Conservation (phyloP, 2,888 invertebrate genomes). For the Nomada fucata region DNA sequence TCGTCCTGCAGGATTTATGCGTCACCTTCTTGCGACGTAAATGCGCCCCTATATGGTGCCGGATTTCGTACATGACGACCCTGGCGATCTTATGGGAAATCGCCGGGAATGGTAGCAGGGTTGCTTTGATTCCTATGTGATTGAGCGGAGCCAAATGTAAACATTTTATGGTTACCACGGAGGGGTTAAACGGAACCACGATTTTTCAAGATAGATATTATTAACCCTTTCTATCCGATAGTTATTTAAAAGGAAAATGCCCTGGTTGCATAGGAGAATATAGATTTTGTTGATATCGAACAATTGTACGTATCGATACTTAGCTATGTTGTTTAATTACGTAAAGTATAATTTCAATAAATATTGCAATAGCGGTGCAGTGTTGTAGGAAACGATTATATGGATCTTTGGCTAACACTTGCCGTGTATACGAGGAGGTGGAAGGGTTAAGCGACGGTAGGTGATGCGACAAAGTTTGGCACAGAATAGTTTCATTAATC, state of each 20-base stretch:
- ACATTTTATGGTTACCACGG: not conserved
- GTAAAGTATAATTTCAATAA: no score
- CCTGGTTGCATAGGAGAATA: not conserved
- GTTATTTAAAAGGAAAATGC: not conserved
- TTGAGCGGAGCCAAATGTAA: not conserved
- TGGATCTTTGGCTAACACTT: no score
- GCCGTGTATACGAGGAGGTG: no score
- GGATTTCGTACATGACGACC: conserved; percentile 25
- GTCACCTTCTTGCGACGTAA: conserved; percentile 43
- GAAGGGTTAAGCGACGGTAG: no score
- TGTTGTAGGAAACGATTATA: no score
- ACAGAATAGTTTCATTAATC: no score
- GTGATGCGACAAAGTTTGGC: no score
- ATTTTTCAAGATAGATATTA: not conserved
- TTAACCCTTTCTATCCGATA: not conserved
- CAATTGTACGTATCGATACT: no score
- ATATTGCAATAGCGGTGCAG: no score
- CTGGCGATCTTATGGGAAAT: conserved; percentile 39
- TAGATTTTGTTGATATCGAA: no score
- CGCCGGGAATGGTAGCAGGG: conserved; percentile 18
- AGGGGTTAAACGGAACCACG: not conserved
- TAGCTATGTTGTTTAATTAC: no score
- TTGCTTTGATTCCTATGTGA: not conserved
- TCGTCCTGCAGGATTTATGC: conserved; percentile 65
- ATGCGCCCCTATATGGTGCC: conserved; percentile 45